Conservation (phyloP, 1,140 invertebrate species). For the Luehdorfia chinensis region DNA sequence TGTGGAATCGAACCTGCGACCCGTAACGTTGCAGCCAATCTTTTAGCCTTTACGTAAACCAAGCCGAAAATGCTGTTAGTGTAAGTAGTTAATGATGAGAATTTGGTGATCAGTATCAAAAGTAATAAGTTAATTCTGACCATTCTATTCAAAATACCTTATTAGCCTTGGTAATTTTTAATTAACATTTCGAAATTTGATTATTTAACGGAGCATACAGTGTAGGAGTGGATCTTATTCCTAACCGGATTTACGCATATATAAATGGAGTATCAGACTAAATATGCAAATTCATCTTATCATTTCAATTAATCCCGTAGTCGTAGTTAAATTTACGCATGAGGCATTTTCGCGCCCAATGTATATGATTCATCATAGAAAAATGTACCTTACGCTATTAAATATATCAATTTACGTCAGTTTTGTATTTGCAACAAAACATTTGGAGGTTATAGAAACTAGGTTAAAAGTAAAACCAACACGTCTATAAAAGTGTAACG, state of each 20-base stretch:
- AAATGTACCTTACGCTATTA: conserved; percentile 4
- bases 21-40: too few species aligned
- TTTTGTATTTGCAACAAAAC: conserved; percentile 12
- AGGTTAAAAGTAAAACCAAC: conserved; percentile 17
- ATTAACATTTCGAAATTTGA: too few species aligned
- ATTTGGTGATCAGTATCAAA: too few species aligned
- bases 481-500: conserved; percentile 16
- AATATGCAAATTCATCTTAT: conserved; percentile 10
- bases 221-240: not conserved
- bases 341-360: not conserved
- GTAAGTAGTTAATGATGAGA: too few species aligned
- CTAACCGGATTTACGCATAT: not conserved
- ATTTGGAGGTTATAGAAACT: conserved; percentile 18
- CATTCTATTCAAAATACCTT: too few species aligned
- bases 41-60: too few species aligned
- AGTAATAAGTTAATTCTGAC: too few species aligned
- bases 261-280: not conserved
- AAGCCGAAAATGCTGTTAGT: too few species aligned
- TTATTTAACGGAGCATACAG: too few species aligned
- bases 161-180: too few species aligned
- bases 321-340: not conserved
- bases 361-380: not conserved
- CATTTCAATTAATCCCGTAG: not conserved
- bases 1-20: too few species aligned
- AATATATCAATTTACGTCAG: conserved; percentile 12